Evolutionary conservation across 2,888 invertebrate genomes (phyloP), one percentile per base, ranked within the genome.

Genomic region (Liopterus haemorrhoidalis): DNA sequence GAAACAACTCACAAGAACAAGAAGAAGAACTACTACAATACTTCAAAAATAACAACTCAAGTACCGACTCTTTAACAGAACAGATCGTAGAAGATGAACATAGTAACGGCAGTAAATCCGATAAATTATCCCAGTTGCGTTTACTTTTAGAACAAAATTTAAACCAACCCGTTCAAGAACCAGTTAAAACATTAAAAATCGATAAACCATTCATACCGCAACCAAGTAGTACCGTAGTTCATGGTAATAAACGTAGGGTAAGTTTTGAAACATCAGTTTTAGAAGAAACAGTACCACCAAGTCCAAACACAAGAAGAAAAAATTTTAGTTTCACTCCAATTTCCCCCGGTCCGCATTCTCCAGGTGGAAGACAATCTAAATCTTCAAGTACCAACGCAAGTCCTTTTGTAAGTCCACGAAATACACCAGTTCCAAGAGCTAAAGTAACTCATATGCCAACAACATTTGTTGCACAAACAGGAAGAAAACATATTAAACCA

Each of bases 241-340:
- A 49, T 12, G 30, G 49, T 14, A 64, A 67, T 2, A 65, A 72
- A 24, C 65, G 76, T 46, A 64, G 76, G 31, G 78, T 78, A 2
- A 78, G 76, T 57, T 78, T 78, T 53, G 78, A 78, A 55, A 74
- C 72, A 2, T 65, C 68, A 9, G 59, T 60, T 19, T 57, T 59
- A 16, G 67, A 62, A 33, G 55, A 62, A 30, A 64, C 66, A 30
- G 79, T 83, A 39, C 83, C 83, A 1, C 81, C 82, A 51, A 84
- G 84, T 69, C 85, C 85, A 6, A 86, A 84, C 50, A 81, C 85
- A 30, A 74, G 83, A 49, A 77, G 85, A 33, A 81, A 85, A 62
- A 83, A 85, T 60, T 90, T 86, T 62, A 87, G 83, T 64, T 91
- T 91, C 60, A 84, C 85, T 20, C 90, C 90, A 0, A 91, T 91